Evolutionary conservation across 2,113 vertebrate genomes (phyloP), one percentile per base, ranked within the genome.

Genomic region (Thamnaconus septentrionalis): DNA sequence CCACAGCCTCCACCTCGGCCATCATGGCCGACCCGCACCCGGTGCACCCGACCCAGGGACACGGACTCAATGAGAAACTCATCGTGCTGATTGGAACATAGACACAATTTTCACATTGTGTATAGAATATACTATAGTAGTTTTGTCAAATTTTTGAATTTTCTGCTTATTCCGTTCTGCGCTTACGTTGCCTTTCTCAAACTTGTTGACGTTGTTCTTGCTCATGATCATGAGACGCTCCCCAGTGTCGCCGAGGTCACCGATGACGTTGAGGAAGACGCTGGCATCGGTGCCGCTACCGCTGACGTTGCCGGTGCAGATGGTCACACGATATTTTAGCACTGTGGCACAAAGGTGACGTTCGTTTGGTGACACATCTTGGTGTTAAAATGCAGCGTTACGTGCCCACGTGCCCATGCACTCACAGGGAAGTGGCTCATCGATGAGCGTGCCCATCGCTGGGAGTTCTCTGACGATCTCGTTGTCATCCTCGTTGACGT

Each of bases 171-270:
- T n/a, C 1, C 0, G 44, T n/a, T 6, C 51, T 4, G 41, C 11
- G 92, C 95, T 96, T 88, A 99, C 97, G 0, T 94, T 98, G 84
- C 95, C 95, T 73, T 95, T 98, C 64, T 98, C 95, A 78, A 98
- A 99, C 61, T 98, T 95, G 76, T 98, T 95, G 51, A 92, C 92
- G 0, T 94, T 96, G 83, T 96, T 98, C 82, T 95, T 93, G 89
- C 96, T 96, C 88, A 92, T 95, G 69, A 93, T 90, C 79, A 99
- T 93, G 65, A 94, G 78, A 0, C 96, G 88, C 6, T 99, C 97
- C 5, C 95, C 97, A 0, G 96, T 97, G 87, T 98, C 97, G 0
- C 97, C 97, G 47, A 92, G 87, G 4, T 96, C 93, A 0, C 97
- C 96, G 0, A 93, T 91, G 47, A 98, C 73, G 68, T 93, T 95